Base-by-base conservation (phyloP, 2,113 vertebrate genomes). In the Rhinolophus ferrumequinum region DNA sequence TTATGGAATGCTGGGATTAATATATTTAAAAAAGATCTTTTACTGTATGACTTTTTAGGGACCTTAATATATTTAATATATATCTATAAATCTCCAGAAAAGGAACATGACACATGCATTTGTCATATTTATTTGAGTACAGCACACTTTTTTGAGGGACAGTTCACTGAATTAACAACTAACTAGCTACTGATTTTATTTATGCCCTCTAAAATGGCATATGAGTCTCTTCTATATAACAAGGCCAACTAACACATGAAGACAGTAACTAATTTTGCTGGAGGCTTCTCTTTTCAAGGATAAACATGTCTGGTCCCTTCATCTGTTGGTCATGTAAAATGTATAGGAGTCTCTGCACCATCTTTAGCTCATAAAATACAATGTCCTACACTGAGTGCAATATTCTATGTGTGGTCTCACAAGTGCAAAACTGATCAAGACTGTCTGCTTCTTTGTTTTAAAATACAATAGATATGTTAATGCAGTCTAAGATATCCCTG, bases 341-440 rank as follows among this genome's bases (percentile, higher is more conserved):
- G 14, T 22, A 90, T 50, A 87, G 41, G 41, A 82, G 76, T 88
- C 35, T 86, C 28, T 88, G 33, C 0, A 76, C 33, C n/a, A 88
- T n/a, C 72, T 84, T 93, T 70, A 58, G n/a, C 56, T 94, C 15
- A 73, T 90, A 86, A 97, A 96, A 90, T 30, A 83, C 21, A 87
- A 19, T 67, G 28, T 94, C 47, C 28, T 95, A 47, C 19, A 26
- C 2, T 82, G 30, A 93, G 8, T 86, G 26, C 26, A 70, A 26
- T 52, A 66, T 5, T 64, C 30, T 47, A 2, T n/a, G 41, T 73
- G 47, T 88, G 66, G 26, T 93, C 11, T 93, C 28, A 94, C 3
- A 93, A 62, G 21, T 58, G 24, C 6, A 88, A 91, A 81, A 73
- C 47, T 80, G 28, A 93, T 75, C 64, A 54, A 7, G 38, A 75